These are phyloP conservation scores for Dicaeum eximium DNA, from an alignment of 2,113 vertebrate species.

Conservation along the genomic window DNA sequence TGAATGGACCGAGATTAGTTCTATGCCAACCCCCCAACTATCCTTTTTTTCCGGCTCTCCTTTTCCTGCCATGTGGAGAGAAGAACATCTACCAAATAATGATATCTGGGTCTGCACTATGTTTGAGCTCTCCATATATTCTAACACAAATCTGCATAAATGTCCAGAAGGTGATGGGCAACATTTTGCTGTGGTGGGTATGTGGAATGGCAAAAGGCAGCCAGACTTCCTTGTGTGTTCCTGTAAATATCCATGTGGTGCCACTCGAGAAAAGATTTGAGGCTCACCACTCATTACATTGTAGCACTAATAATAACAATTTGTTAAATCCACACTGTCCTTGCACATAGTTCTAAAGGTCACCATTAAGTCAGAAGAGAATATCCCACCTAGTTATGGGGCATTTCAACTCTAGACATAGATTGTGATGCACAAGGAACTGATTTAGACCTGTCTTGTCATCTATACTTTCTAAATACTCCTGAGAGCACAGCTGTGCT, in stretches of 20 bases:
- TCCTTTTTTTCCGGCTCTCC: background rate
- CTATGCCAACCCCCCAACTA: background rate
- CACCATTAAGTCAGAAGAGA: background rate
- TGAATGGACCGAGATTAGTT: background rate
- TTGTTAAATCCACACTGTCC: background rate
- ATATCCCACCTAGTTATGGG: background rate
- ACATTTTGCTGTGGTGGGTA: background rate
- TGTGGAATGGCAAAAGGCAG: background rate
- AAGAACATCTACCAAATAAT: background rate
- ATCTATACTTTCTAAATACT: background rate
- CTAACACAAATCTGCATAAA: background rate
- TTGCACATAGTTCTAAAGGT: background rate
- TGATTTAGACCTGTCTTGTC: background rate
- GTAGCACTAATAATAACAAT: background rate
- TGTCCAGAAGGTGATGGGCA: background rate
- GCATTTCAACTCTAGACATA: background rate
- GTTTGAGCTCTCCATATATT: background rate
- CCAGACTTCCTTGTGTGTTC: background rate
- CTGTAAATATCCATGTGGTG: background rate
- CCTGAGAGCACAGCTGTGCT: background rate
- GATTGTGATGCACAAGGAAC: background rate
- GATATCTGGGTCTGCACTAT: background rate
- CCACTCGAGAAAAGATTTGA: background rate
- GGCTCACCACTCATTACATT: background rate
- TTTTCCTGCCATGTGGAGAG: background rate